Evolutionary conservation across 2,113 vertebrate genomes (phyloP).

Genomic region (Takifugu flavidus): DNA sequence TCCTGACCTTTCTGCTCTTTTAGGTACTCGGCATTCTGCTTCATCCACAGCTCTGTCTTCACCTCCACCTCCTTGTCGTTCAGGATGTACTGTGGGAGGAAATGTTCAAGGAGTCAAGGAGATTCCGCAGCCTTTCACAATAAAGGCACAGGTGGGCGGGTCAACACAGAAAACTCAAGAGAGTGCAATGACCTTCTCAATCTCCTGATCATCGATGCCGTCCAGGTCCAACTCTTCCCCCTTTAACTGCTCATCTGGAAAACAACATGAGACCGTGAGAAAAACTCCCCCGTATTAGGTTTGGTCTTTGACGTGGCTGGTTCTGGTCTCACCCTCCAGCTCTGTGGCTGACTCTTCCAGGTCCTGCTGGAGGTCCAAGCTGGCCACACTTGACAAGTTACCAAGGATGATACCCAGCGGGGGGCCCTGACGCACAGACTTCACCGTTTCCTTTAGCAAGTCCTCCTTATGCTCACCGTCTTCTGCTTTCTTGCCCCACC

Average conservation of each 20-base stretch:
- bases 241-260: constrained; percentile 73
- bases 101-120: not conserved
- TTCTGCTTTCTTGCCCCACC: not conserved
- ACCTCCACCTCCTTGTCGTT: constrained; percentile 87
- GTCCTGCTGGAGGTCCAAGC: constrained; percentile 82
- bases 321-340: constrained; percentile 70
- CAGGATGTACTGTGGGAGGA: constrained; percentile 85
- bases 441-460: not conserved
- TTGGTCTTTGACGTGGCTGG: not conserved
- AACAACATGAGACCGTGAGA: constrained; percentile 16
- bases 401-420: constrained; percentile 82
- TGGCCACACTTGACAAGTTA: constrained; percentile 79
- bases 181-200: constrained; percentile 82
- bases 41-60: constrained; percentile 95
- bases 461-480: not conserved
- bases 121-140: constrained; percentile 5
- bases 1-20: constrained; percentile 87
- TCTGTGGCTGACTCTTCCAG: no score
- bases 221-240: constrained; percentile 90
- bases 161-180: not conserved
- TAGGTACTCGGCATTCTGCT: constrained; percentile 93
- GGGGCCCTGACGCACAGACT: constrained; percentile 42
- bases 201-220: constrained; percentile 92
- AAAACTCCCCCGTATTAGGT: not conserved
- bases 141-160: not conserved